phyloP scores from a whole-genome alignment of 1,140 invertebrate species.

The Cydia pomonella region DNA sequence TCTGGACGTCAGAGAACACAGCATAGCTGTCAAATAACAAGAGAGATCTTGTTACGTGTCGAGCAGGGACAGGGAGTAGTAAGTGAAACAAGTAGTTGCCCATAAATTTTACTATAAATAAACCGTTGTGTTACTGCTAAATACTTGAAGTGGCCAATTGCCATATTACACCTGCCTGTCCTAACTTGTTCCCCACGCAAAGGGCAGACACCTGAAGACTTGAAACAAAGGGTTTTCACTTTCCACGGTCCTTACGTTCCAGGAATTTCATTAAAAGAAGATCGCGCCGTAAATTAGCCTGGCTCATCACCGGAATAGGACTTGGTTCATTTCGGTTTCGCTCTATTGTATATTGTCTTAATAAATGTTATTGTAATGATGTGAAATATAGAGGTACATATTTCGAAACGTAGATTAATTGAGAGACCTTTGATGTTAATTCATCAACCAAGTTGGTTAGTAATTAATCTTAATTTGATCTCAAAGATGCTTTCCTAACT shows the following conservation, averaged over 20 bases:
- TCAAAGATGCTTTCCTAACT: too few relatives aligned
- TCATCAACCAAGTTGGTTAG: too few relatives aligned
- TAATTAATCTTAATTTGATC: too few relatives aligned
- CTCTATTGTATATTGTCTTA: background rate
- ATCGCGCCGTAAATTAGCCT: conserved; percentile 48
- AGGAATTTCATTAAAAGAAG: conserved; percentile 54
- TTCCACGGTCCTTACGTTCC: conserved; percentile 42
- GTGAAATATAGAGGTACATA: background rate
- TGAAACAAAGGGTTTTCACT: conserved; percentile 46
- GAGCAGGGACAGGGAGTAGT: too few relatives aligned
- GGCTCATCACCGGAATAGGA: conserved; percentile 31
- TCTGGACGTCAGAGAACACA: too few relatives aligned
- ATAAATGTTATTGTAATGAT: background rate
- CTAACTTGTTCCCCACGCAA: background rate
- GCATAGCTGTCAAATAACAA: too few relatives aligned
- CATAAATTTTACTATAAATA: too few relatives aligned
- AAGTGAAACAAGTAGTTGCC: too few relatives aligned
- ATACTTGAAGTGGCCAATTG: too few relatives aligned
- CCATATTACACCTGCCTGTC: background rate
- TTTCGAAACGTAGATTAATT: background rate
- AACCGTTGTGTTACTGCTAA: too few relatives aligned
- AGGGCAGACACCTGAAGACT: conserved; percentile 42
- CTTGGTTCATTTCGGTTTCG: background rate
- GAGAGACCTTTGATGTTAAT: background rate
- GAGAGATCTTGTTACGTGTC: too few relatives aligned